phyloP scores from a whole-genome alignment of 2,113 vertebrate genomes.

The Anser brachyrhynchus region DNA sequence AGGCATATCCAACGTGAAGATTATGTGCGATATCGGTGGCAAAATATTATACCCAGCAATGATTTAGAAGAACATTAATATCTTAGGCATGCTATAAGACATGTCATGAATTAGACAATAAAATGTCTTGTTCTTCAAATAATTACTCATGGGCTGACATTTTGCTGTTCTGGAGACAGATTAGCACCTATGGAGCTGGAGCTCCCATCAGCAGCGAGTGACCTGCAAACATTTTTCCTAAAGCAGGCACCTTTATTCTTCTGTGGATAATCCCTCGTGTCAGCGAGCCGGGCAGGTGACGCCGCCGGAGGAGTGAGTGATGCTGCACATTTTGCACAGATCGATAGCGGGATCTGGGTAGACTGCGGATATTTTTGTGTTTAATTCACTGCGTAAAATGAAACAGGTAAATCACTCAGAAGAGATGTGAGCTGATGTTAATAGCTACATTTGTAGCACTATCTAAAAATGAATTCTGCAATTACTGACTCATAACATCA shows the following conservation, averaged over 20 bases:
- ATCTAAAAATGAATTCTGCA: slow-evolving; percentile 25
- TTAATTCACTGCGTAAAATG: slow-evolving; percentile 29
- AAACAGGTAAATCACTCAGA: slow-evolving; percentile 56
- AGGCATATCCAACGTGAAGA: background rate
- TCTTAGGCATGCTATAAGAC: background rate
- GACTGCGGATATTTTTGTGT: background rate
- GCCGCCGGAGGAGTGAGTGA: background rate
- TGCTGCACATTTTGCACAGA: background rate
- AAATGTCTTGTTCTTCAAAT: background rate
- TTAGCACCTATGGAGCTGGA: rapidly evolving
- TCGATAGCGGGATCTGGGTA: background rate
- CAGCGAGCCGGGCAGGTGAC: background rate
- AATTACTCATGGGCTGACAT: background rate
- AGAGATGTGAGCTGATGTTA: slow-evolving; percentile 24
- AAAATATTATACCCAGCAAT: background rate
- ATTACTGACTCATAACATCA: background rate
- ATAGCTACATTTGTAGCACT: slow-evolving; percentile 5
- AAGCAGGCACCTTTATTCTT: background rate
- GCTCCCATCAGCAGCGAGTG: background rate
- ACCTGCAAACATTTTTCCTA: rapidly evolving
- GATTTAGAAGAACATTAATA: background rate
- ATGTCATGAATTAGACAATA: background rate
- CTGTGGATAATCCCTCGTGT: background rate
- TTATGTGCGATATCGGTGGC: background rate
- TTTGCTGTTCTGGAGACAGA: background rate